These are phyloP conservation scores for Melanostigma gelatinosum DNA, from an alignment of 2,113 vertebrate species.

Conservation along the genomic window DNA sequence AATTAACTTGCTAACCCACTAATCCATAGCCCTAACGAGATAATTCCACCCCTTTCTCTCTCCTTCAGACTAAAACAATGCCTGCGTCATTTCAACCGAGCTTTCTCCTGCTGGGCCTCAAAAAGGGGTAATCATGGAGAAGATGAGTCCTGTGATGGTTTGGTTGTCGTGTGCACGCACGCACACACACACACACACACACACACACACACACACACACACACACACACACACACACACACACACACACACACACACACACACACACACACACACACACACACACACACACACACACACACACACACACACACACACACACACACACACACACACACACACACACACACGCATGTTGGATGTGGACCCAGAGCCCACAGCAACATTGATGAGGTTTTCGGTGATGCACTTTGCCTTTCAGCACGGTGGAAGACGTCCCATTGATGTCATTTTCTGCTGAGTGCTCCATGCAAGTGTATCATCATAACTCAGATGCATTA, in stretches of 20 bases:
- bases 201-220: not conserved
- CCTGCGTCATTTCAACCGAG: conserved; percentile 70
- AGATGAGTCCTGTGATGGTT: conserved; percentile 59
- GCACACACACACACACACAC: too few species aligned
- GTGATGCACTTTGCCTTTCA: conserved; percentile 62
- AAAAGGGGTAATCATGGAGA: conserved; percentile 55
- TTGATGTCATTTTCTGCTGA: conserved; percentile 55
- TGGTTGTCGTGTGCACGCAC: conserved; percentile 41
- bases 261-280: too few species aligned
- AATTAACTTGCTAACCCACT: conserved; percentile 36
- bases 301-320: too few species aligned
- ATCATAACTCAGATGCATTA: conserved; percentile 1
- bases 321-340: not conserved
- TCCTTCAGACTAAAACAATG: conserved; percentile 63
- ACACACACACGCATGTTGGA: conserved; percentile 1
- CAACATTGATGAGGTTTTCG: conserved; percentile 63
- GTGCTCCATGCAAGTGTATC: conserved; percentile 18
- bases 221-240: not conserved
- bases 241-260: not conserved
- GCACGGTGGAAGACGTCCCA: conserved; percentile 34
- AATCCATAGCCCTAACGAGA: conserved; percentile 22
- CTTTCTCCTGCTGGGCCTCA: conserved; percentile 55
- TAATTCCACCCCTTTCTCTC: conserved; percentile 10
- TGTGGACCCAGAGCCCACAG: conserved; percentile 45
- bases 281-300: not conserved